Conservation (phyloP, 1,140 invertebrate genomes). For the Heliconius congener region DNA sequence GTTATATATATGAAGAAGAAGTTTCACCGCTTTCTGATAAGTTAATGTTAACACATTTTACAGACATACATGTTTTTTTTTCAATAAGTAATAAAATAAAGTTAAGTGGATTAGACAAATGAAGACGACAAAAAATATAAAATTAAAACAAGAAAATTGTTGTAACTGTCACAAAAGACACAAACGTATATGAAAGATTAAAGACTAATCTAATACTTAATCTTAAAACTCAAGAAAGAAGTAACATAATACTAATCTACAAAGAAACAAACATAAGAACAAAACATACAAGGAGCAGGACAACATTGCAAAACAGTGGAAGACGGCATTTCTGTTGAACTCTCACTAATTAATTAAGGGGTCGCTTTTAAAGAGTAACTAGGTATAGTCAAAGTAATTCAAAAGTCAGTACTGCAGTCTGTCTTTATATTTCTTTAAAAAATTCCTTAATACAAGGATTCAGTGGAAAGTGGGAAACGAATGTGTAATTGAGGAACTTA, state of each 20-base stretch:
- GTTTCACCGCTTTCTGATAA: neutral
- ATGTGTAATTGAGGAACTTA: no score
- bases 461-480: no score
- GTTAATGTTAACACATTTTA: neutral
- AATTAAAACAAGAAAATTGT: neutral
- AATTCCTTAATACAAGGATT: no score
- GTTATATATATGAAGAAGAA: neutral
- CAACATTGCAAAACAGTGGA: constrained; percentile 41
- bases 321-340: constrained; percentile 36
- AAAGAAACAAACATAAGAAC: constrained; percentile 31
- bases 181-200: neutral
- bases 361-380: constrained; percentile 13
- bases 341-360: constrained; percentile 4
- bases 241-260: constrained; percentile 22
- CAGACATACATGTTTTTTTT: neutral
- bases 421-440: no score
- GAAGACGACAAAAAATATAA: neutral
- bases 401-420: neutral
- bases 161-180: constrained; percentile 2
- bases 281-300: constrained; percentile 30
- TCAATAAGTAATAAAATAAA: neutral
- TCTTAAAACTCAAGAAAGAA: constrained; percentile 36
- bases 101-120: neutral
- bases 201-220: constrained; percentile 51
- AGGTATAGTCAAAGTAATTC: neutral